Evolutionary conservation across 2,797 vertebrate genomes (phyloP).

Genomic region (Chelonia mydas): DNA sequence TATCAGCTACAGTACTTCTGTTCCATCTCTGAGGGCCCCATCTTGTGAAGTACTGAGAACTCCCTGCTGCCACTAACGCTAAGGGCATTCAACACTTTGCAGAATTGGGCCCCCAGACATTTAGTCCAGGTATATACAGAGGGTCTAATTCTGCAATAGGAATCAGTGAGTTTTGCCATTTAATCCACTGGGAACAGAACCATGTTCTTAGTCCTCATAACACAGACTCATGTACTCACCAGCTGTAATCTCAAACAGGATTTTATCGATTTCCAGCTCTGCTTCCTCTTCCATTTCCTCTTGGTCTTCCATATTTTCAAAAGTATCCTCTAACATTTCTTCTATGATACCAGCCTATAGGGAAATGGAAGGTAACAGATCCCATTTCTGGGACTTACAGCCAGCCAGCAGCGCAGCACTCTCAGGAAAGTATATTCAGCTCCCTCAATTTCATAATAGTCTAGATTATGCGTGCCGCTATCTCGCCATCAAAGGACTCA

Average conservation of each 20-base stretch:
- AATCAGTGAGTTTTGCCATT: accelerated
- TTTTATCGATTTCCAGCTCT: slow-evolving; percentile 95
- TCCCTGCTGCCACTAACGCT: neutral
- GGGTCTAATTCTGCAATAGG: neutral
- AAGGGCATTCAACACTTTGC: neutral
- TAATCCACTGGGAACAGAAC: neutral
- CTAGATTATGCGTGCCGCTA: accelerated
- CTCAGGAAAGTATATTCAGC: neutral
- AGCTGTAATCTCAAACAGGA: slow-evolving; percentile 97
- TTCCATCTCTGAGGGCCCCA: neutral
- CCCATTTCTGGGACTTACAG: neutral
- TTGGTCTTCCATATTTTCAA: slow-evolving; percentile 96
- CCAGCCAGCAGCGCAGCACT: neutral
- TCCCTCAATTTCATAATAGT: accelerated
- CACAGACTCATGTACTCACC: slow-evolving; percentile 80
- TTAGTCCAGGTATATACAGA: accelerated
- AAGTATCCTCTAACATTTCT: slow-evolving; percentile 97
- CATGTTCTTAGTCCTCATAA: neutral
- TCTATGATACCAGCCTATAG: slow-evolving; percentile 93
- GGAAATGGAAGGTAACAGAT: neutral
- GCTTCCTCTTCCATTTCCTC: slow-evolving; percentile 98
- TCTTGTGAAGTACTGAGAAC: neutral
- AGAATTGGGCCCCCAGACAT: neutral
- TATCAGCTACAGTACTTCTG: neutral
- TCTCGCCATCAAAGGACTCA: accelerated